Conservation (phyloP, 2,888 invertebrate species). For the Disparrhopalites patrizii region DNA sequence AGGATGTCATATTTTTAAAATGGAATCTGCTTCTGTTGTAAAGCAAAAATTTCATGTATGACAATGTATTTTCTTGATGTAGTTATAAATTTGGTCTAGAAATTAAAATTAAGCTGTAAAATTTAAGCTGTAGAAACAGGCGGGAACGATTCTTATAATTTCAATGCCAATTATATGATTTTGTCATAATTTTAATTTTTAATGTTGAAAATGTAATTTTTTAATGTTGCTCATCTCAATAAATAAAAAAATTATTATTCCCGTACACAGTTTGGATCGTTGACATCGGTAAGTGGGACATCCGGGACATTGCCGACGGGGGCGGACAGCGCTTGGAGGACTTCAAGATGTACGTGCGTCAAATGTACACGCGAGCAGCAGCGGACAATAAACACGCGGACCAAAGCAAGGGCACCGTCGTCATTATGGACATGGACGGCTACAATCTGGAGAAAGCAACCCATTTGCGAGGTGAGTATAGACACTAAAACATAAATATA, state of each 20-base stretch:
- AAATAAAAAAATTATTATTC: background rate
- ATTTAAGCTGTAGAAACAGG: no score
- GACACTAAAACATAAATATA: no score
- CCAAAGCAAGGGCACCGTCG: background rate
- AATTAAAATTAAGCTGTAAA: no score
- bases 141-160: no score
- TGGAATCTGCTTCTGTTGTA: no score
- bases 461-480: no score
- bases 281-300: conserved; percentile 3
- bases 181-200: background rate
- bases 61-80: no score
- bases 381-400: background rate
- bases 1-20: no score
- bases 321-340: background rate
- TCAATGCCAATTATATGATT: no score
- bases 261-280: background rate
- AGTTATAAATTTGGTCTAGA: no score
- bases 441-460: background rate
- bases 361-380: conserved; percentile 1
- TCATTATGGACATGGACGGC: conserved; percentile 1
- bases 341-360: background rate
- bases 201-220: background rate
- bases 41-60: no score
- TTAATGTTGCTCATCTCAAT: no score
- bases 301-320: background rate